A percentile compares a stretch with the other conserved stretches of the same genome.
Evolutionary conservation across 2,888 invertebrate species (phyloP).

Genomic region (Helobdella robusta): DNA sequence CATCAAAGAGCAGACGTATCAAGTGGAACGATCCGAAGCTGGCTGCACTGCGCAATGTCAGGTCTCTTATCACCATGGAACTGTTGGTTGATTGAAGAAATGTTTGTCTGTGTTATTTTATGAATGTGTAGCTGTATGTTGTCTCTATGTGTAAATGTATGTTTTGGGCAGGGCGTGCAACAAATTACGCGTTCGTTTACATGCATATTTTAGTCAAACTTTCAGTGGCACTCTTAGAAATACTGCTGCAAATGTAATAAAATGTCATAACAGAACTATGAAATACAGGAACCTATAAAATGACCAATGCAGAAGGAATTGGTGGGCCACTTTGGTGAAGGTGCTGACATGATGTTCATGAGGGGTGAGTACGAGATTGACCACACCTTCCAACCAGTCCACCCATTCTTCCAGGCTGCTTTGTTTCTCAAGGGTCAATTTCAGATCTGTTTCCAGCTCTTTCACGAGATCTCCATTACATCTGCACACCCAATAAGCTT

Average conservation of each 20-base stretch:
- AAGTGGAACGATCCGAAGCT: constrained; percentile 31
- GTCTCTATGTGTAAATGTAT: too few relatives aligned
- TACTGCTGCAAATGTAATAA: too few relatives aligned
- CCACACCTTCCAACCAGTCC: constrained; percentile 26
- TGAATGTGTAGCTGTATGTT: too few relatives aligned
- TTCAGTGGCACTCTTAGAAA: too few relatives aligned
- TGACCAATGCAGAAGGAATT: constrained; percentile 24
- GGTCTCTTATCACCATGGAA: constrained; percentile 26
- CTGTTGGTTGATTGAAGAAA: too few relatives aligned
- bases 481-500: constrained; percentile 19
- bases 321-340: constrained; percentile 24
- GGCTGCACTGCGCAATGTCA: constrained; percentile 20
- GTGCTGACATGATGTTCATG: constrained; percentile 1
- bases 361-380: constrained; percentile 17
- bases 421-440: constrained; percentile 18
- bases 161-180: too few relatives aligned
- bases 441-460: constrained; percentile 22
- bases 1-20: constrained; percentile 30
- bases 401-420: constrained; percentile 26
- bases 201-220: too few relatives aligned
- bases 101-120: too few relatives aligned
- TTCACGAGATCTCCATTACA: constrained; percentile 23
- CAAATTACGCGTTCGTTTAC: too few relatives aligned
- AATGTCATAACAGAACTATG: too few relatives aligned
- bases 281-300: constrained; percentile 27